phyloP scores from a whole-genome alignment of 2,113 vertebrate species.

The Prionailurus bengalensis region DNA sequence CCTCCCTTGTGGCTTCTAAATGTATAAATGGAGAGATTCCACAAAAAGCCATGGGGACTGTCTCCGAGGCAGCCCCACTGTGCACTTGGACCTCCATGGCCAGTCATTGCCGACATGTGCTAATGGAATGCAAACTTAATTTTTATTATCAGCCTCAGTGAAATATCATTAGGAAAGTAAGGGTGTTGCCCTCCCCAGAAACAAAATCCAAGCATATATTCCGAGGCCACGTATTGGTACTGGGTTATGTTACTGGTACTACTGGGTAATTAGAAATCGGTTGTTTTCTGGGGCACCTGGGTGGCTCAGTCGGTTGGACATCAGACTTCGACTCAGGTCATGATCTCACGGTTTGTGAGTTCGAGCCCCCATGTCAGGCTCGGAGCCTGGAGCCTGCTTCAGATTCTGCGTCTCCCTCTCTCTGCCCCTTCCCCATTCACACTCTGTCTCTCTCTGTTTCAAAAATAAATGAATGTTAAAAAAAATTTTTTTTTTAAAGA shows the following conservation, averaged over 20 bases:
- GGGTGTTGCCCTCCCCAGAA: neutral
- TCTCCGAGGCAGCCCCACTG: neutral
- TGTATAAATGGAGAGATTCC: neutral
- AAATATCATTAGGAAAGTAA: neutral
- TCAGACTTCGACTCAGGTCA: too few relatives aligned
- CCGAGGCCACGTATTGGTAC: neutral
- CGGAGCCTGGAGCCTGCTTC: too few relatives aligned
- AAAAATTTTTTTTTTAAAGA: neutral
- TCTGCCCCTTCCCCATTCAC: too few relatives aligned
- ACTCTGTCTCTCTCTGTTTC: too few relatives aligned
- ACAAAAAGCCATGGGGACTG: neutral
- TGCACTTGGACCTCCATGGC: accelerated
- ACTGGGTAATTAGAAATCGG: neutral
- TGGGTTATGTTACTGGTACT: too few relatives aligned
- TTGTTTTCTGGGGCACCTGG: neutral
- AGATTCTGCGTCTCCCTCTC: too few relatives aligned
- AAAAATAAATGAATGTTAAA: too few relatives aligned
- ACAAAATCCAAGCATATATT: neutral
- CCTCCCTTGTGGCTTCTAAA: neutral
- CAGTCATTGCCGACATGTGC: too few relatives aligned
- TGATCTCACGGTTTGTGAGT: too few relatives aligned
- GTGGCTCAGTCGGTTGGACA: too few relatives aligned
- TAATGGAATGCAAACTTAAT: neutral
- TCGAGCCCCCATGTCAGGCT: too few relatives aligned
- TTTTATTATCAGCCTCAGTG: neutral